Conservation (phyloP, 1,140 invertebrate genomes). For the Drosophila cardini region DNA sequence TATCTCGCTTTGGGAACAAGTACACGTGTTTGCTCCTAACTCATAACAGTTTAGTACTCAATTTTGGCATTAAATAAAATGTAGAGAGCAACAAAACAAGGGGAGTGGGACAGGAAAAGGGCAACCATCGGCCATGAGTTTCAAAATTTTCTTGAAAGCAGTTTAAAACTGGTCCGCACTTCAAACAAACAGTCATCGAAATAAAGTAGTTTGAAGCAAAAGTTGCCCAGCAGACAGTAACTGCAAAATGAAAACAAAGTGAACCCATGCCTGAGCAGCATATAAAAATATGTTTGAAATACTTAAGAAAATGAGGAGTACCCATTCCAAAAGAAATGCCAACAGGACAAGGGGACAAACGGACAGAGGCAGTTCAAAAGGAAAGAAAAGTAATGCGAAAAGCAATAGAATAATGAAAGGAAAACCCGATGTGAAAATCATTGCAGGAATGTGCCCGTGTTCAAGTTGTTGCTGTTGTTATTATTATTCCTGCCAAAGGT, state of each 20-base stretch:
- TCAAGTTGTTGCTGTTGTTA: not conserved
- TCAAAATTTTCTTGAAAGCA: constrained; percentile 3
- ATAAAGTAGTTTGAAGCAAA: constrained; percentile 74
- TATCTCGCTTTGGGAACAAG: not conserved
- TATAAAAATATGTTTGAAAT: constrained; percentile 76
- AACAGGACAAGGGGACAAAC: not conserved
- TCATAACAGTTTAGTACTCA: constrained; percentile 33
- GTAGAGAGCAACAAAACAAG: no score
- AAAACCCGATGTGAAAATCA: constrained; percentile 55
- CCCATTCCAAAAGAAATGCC: constrained; percentile 25
- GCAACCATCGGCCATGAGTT: not conserved
- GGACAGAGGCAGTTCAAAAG: constrained; percentile 8
- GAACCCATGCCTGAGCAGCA: constrained; percentile 54
- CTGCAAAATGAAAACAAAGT: constrained; percentile 37
- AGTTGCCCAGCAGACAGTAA: not conserved
- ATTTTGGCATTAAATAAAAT: constrained; percentile 7
- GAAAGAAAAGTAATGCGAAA: constrained; percentile 15
- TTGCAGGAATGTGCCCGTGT: constrained; percentile 30
- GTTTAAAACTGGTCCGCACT: constrained; percentile 49
- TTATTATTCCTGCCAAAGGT: constrained; percentile 4
- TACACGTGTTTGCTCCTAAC: not conserved
- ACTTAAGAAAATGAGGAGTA: constrained; percentile 69
- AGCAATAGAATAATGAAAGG: constrained; percentile 34
- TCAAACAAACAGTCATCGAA: constrained; percentile 66
- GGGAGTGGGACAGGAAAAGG: constrained; percentile 1